Evolutionary conservation across 2,888 invertebrate species (phyloP).

Genomic region (Pheosia tremula): DNA sequence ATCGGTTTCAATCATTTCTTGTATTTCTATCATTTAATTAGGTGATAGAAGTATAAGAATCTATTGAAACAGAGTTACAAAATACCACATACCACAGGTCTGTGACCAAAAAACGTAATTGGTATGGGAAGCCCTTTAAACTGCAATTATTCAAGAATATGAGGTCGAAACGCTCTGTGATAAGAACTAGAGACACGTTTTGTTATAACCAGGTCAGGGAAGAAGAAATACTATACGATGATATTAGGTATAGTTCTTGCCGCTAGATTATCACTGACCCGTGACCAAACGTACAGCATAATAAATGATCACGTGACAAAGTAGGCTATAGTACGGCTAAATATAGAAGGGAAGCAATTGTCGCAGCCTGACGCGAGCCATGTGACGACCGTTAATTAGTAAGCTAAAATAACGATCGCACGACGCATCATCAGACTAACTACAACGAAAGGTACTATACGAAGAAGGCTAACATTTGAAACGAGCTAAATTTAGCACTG

Average conservation of each 20-base stretch:
- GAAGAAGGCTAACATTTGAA: constrained; percentile 69
- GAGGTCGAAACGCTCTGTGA: too few species aligned
- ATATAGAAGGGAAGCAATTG: constrained; percentile 24
- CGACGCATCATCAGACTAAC: constrained; percentile 50
- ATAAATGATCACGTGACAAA: constrained; percentile 31
- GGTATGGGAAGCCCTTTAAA: too few species aligned
- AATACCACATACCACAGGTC: too few species aligned
- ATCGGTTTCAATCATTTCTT: too few species aligned
- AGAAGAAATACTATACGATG: constrained; percentile 1
- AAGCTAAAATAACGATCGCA: constrained; percentile 62
- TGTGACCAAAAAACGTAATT: too few species aligned
- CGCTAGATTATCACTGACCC: too few species aligned
- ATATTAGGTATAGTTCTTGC: too few species aligned
- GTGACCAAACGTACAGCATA: too few species aligned
- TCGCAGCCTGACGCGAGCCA: constrained; percentile 39
- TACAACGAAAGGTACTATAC: constrained; percentile 37
- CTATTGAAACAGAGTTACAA: too few species aligned
- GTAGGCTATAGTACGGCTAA: constrained; percentile 20
- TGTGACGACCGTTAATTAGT: constrained; percentile 58
- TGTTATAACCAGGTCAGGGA: constrained; percentile 7
- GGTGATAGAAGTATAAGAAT: too few species aligned
- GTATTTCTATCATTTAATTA: too few species aligned
- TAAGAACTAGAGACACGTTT: constrained; percentile 18
- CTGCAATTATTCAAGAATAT: too few species aligned
- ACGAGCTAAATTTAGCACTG: constrained; percentile 73